Conservation (phyloP, 92 coral and sea anemone species). For the Heteractis magnifica region DNA sequence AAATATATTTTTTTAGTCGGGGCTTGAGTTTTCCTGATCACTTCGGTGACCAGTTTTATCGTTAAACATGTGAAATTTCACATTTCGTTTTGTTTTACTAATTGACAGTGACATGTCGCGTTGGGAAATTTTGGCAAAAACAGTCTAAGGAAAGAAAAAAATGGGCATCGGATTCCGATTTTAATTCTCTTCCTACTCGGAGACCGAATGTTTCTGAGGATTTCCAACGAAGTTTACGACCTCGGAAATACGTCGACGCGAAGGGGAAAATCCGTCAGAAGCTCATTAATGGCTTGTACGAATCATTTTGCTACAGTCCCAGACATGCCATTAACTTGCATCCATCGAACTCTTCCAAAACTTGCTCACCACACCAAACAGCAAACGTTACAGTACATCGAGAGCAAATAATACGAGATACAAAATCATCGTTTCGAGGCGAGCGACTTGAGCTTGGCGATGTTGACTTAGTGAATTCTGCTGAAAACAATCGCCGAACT, state of each 20-base stretch:
- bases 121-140: slow-evolving; percentile 69
- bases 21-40: slow-evolving; percentile 15
- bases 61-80: slow-evolving; percentile 2
- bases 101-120: slow-evolving; percentile 49
- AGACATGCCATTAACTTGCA: slow-evolving; percentile 67
- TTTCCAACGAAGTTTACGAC: slow-evolving; percentile 26
- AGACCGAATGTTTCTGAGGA: slow-evolving; percentile 8
- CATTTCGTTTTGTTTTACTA: slow-evolving; percentile 1
- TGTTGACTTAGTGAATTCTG: slow-evolving; percentile 10
- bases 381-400: slow-evolving; percentile 34
- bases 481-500: slow-evolving; percentile 9
- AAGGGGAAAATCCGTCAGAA: slow-evolving; percentile 70
- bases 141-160: slow-evolving; percentile 48
- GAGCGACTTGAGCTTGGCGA: not conserved
- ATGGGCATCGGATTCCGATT: slow-evolving; percentile 37
- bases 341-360: slow-evolving; percentile 41
- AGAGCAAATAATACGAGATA: not conserved
- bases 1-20: not conserved
- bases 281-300: slow-evolving; percentile 78
- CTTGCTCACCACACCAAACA: slow-evolving; percentile 25
- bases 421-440: not conserved
- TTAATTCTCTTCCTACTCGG: slow-evolving; percentile 11
- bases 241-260: slow-evolving; percentile 47
- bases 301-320: slow-evolving; percentile 73
- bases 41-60: not conserved